Conservation (phyloP, 1,140 invertebrate genomes). For the Drosophila bocki region DNA sequence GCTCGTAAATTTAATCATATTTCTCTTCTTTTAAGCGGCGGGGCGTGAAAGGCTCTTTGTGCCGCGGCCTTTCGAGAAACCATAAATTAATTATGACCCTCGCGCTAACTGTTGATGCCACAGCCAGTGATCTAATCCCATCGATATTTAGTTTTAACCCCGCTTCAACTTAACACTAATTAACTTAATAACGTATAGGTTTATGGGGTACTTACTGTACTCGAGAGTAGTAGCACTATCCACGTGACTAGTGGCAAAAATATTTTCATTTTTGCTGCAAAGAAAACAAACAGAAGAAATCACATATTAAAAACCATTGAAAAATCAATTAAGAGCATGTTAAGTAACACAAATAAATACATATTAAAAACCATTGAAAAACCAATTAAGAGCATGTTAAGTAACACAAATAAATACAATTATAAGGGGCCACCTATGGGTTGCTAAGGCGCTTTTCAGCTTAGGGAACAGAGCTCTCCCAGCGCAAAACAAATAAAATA, state of each 20-base stretch:
- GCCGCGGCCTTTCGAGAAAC: constrained; percentile 17
- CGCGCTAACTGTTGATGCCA: constrained; percentile 58
- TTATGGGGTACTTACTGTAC: constrained; percentile 86
- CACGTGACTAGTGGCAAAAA: constrained; percentile 90
- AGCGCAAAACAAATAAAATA: constrained; percentile 60
- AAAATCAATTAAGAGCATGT: constrained; percentile 61
- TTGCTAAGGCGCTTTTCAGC: constrained; percentile 68
- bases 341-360: constrained; percentile 36
- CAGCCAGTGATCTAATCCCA: constrained; percentile 37
- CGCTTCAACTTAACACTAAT: constrained; percentile 23
- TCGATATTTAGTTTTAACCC: constrained; percentile 53
- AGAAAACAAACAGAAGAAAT: constrained; percentile 61
- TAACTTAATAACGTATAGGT: constrained; percentile 1
- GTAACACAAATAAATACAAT: constrained; percentile 45
- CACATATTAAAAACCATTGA: constrained; percentile 56
- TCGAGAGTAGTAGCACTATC: constrained; percentile 88
- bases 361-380: constrained; percentile 62
- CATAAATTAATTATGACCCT: constrained; percentile 78
- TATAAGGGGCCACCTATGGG: constrained; percentile 29
- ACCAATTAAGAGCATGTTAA: constrained; percentile 62
- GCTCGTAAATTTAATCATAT: constrained; percentile 71
- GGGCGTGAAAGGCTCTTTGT: constrained; percentile 38
- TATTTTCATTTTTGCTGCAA: constrained; percentile 90
- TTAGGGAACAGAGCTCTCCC: constrained; percentile 33
- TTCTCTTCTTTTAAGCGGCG: constrained; percentile 36